Evolutionary conservation across 2,113 vertebrate genomes (phyloP).

Genomic region (Lampris megalopsis): DNA sequence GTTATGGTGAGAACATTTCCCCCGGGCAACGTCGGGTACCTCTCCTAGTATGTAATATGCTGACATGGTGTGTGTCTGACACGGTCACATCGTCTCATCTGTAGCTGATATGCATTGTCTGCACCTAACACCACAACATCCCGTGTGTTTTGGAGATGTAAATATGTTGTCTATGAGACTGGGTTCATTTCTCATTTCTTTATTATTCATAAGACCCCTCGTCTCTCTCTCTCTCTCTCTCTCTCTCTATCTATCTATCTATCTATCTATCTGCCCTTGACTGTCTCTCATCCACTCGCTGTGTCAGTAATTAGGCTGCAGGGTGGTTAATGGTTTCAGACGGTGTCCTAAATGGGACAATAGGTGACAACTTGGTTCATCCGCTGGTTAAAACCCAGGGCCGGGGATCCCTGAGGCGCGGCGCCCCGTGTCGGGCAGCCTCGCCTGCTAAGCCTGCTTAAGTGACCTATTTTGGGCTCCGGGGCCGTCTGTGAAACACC

Average conservation of each 20-base stretch:
- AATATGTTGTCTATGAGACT: too few species aligned
- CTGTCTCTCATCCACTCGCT: constrained; percentile 55
- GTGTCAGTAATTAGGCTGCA: constrained; percentile 77
- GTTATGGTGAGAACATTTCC: too few species aligned
- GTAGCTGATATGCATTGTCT: too few species aligned
- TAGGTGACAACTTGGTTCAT: constrained; percentile 74
- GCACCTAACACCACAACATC: too few species aligned
- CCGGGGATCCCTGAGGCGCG: constrained; percentile 68
- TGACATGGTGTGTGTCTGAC: too few species aligned
- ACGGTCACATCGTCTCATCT: too few species aligned
- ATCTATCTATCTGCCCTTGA: too few species aligned
- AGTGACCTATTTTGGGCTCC: constrained; percentile 79
- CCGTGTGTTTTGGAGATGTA: too few species aligned
- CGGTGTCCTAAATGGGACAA: constrained; percentile 72
- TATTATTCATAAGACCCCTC: not conserved
- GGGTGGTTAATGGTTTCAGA: constrained; percentile 66
- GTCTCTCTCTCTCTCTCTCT: constrained; percentile 25
- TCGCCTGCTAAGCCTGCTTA: constrained; percentile 76
- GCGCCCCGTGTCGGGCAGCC: constrained; percentile 50
- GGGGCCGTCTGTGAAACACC: constrained; percentile 76
- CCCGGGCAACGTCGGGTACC: too few species aligned
- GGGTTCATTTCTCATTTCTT: too few species aligned
- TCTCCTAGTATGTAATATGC: too few species aligned
- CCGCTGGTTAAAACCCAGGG: constrained; percentile 64
- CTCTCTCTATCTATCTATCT: not conserved